These are phyloP conservation scores for Poeciliopsis paucimaculata DNA, from an alignment of 2,797 vertebrate species.

Conservation along the genomic window DNA sequence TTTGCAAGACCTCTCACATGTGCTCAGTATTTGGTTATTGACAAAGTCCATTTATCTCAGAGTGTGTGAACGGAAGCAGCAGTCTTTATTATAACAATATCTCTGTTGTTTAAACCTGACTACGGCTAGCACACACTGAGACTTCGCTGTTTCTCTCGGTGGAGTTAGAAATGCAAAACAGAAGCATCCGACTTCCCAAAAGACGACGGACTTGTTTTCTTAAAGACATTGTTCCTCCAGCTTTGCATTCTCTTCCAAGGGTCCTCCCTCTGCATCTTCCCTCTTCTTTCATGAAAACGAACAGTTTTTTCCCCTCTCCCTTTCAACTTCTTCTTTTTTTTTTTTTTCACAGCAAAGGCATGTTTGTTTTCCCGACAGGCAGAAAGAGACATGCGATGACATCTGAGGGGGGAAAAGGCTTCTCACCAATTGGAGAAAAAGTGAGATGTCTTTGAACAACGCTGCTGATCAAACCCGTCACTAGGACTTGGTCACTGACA, in stretches of 20 bases:
- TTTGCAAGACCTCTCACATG: neutral
- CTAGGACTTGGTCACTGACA: slow-evolving; percentile 65
- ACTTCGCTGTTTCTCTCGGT: slow-evolving; percentile 32
- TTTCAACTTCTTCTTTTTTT: slow-evolving; percentile 35
- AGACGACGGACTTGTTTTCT: slow-evolving; percentile 43
- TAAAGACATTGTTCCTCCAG: slow-evolving; percentile 39
- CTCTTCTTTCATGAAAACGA: slow-evolving; percentile 43
- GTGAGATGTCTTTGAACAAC: slow-evolving; percentile 56
- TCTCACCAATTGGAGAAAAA: slow-evolving; percentile 60
- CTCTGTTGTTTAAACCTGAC: slow-evolving; percentile 43
- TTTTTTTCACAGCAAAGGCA: slow-evolving; percentile 52
- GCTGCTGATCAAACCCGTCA: slow-evolving; percentile 60
- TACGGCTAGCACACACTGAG: slow-evolving; percentile 35
- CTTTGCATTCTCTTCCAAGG: slow-evolving; percentile 39
- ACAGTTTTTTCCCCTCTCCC: slow-evolving; percentile 21
- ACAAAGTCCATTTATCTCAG: neutral
- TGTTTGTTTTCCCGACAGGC: slow-evolving; percentile 72
- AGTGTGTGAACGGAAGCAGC: slow-evolving; percentile 48
- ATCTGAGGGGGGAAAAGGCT: slow-evolving; percentile 33
- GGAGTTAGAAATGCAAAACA: slow-evolving; percentile 46
- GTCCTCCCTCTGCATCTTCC: slow-evolving; percentile 45
- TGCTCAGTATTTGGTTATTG: neutral
- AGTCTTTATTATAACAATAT: slow-evolving; percentile 5
- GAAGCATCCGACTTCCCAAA: slow-evolving; percentile 44
- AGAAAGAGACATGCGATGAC: slow-evolving; percentile 45